Base-by-base conservation (phyloP, 2,113 vertebrate genomes). In the Lamprotornis superbus region DNA sequence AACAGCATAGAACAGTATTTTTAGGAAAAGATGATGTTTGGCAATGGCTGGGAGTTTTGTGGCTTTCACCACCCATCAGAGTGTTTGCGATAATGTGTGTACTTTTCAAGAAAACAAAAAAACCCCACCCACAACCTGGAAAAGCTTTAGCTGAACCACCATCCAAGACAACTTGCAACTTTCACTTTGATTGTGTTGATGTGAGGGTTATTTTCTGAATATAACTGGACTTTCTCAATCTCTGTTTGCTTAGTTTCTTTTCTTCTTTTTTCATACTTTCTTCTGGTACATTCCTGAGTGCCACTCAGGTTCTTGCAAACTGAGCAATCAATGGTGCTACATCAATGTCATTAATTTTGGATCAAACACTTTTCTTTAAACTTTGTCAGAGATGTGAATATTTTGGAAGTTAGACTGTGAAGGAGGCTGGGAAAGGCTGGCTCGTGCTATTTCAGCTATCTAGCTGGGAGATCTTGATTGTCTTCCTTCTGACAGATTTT, bases 21-120 rank as follows among this genome's bases (percentile, higher is more conserved):
- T 90, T 35, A 95, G 65, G 94, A 69, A 94, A 81, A 91, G 64
- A 52, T 69, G 64, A 53, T 81, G 49, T 35, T 78, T 91, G 57
- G 53, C 4, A 30, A 27, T 76, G 81, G 56, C 68, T 84, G 81
- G 39, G 75, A 65, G 42, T 67, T 92, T 57, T 46, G 53, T 75
- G 81, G 81, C 61, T 94, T 91, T 87, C 39, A 27, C 35, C 3
- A 8, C 53, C 31, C 68, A 82, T 93, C 61, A n/a, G 81, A 56
- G 21, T 9, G 42, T 53, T 95, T 76, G 39, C 31, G 30, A 17
- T 82, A 27, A 67, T 42, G 30, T 39, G 3, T 67, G 6, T 37
- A 14, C 35, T 49, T 83, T 83, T 70, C 81, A 77, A 70, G 84
- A 67, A 93, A 87, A 87, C 4, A 49, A 35, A 60, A 60, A n/a